Conservation (phyloP, 2,113 vertebrate species). For the Buteo buteo region DNA sequence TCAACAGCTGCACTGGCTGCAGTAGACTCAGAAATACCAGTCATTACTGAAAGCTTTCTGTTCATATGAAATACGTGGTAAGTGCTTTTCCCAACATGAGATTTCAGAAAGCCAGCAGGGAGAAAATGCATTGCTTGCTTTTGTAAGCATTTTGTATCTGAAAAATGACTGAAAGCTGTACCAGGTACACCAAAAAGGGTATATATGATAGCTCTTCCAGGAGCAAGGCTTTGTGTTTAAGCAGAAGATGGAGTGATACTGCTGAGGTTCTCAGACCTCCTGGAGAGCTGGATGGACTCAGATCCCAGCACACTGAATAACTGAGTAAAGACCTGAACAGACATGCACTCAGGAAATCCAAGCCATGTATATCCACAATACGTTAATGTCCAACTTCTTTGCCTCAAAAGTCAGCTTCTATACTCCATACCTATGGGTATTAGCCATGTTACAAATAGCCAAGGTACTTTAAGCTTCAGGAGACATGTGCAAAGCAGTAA, state of each 20-base stretch:
- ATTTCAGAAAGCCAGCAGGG: neutral
- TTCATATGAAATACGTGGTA: neutral
- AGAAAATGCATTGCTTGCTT: conserved; percentile 8
- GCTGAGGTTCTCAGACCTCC: neutral
- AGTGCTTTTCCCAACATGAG: conserved; percentile 4
- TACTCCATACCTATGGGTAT: neutral
- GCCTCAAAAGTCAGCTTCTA: neutral
- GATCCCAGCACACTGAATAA: neutral
- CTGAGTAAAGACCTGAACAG: neutral
- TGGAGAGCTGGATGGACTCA: neutral
- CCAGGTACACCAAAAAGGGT: neutral
- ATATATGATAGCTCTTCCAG: neutral
- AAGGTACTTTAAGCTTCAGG: neutral
- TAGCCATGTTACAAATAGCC: neutral
- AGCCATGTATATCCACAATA: neutral
- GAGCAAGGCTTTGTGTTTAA: neutral
- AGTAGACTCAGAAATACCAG: neutral
- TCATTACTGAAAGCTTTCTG: neutral
- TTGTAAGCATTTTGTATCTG: neutral
- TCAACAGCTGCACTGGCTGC: neutral
- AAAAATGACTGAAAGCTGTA: neutral
- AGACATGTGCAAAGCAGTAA: rapidly evolving
- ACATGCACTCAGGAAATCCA: neutral
- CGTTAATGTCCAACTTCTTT: neutral
- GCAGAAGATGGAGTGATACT: neutral